Evolutionary conservation across 2,888 invertebrate genomes (phyloP).

Genomic region (Cheilosia variabilis): DNA sequence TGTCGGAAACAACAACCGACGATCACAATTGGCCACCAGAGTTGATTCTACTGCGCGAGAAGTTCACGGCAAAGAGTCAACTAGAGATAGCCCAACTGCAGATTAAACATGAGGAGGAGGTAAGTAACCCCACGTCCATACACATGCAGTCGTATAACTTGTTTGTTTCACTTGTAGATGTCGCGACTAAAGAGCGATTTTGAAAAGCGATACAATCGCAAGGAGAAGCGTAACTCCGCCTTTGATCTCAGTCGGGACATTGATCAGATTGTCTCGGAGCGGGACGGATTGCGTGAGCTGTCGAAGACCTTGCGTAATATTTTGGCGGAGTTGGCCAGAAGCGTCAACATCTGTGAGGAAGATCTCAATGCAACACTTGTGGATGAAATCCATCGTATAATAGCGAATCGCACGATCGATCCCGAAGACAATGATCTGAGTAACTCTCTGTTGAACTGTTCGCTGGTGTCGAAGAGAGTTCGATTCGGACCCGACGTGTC

Average conservation of each 20-base stretch:
- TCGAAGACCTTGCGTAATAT: constrained; percentile 87
- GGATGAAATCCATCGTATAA: constrained; percentile 84
- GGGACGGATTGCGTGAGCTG: constrained; percentile 88
- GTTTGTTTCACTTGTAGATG: constrained; percentile 79
- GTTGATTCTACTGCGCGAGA: constrained; percentile 88
- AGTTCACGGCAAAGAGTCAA: constrained; percentile 88
- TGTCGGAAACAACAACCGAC: constrained; percentile 88
- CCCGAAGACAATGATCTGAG: constrained; percentile 78
- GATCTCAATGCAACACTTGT: constrained; percentile 91
- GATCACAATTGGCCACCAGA: constrained; percentile 90
- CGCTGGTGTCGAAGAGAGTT: constrained; percentile 84
- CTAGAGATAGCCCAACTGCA: constrained; percentile 86
- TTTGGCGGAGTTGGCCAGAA: constrained; percentile 88
- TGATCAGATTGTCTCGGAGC: constrained; percentile 81
- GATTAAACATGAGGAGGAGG: constrained; percentile 86
- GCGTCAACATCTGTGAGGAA: constrained; percentile 90
- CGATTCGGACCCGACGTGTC: constrained; percentile 90
- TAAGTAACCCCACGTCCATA: constrained; percentile 78
- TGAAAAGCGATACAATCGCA: constrained; percentile 83
- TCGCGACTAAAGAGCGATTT: constrained; percentile 83
- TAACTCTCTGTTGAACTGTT: constrained; percentile 77
- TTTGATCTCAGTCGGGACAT: constrained; percentile 82
- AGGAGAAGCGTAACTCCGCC: constrained; percentile 82
- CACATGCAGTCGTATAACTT: not conserved
- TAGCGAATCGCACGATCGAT: constrained; percentile 79